Conservation (phyloP, 1,140 invertebrate genomes). For the Lethocerus indicus region DNA sequence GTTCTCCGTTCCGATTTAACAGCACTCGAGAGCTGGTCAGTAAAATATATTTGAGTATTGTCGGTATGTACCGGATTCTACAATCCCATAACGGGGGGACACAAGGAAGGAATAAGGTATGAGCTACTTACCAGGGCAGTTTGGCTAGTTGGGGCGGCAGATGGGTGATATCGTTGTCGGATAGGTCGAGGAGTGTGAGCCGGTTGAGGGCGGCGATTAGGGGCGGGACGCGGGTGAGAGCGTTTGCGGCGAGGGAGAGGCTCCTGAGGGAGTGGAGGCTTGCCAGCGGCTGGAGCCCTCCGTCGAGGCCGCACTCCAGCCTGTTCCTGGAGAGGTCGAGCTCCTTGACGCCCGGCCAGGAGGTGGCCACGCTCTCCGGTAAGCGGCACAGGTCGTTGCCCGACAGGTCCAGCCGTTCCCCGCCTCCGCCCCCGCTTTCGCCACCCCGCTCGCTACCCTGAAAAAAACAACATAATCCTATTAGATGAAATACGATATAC, state of each 20-base stretch:
- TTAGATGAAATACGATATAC: too few relatives aligned
- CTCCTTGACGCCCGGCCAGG: slow-evolving; percentile 13
- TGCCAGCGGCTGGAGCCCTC: slow-evolving; percentile 12
- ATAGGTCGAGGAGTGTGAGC: slow-evolving; percentile 46
- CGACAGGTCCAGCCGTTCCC: slow-evolving; percentile 31
- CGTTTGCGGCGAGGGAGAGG: slow-evolving; percentile 13
- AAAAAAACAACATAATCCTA: too few relatives aligned
- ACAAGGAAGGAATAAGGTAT: too few relatives aligned
- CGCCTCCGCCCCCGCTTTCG: too few relatives aligned
- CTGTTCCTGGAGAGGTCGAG: slow-evolving; percentile 10
- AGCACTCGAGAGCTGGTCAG: too few relatives aligned
- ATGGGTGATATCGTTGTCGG: slow-evolving; percentile 42
- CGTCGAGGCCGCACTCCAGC: slow-evolving; percentile 1
- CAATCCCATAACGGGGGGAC: too few relatives aligned
- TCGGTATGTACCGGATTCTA: too few relatives aligned
- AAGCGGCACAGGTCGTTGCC: slow-evolving; percentile 36
- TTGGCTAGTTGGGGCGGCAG: slow-evolving; percentile 40
- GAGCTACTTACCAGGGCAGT: slow-evolving; percentile 40
- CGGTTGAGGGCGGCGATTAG: slow-evolving; percentile 23
- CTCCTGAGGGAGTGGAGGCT: slow-evolving; percentile 14
- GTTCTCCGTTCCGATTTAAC: too few relatives aligned
- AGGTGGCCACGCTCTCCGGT: slow-evolving; percentile 35
- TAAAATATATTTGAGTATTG: too few relatives aligned
- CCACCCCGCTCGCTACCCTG: too few relatives aligned
- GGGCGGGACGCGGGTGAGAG: slow-evolving; percentile 12